phyloP scores from a whole-genome alignment of 2,888 invertebrate species.

The Melipona beecheii region DNA sequence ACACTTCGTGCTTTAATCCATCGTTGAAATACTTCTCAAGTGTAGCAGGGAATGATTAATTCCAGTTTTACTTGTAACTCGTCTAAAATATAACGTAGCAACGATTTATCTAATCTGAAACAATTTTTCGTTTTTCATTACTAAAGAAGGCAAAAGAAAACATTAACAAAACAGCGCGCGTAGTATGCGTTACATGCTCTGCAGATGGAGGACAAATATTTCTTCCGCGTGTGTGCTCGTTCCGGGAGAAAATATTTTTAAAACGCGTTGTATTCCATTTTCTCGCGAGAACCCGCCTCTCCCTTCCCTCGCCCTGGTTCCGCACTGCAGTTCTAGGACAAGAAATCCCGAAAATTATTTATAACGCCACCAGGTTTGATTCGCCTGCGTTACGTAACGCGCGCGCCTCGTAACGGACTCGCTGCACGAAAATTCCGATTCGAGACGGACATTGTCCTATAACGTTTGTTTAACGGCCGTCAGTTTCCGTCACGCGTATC shows the following conservation, averaged over 20 bases:
- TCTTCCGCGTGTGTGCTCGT: neutral
- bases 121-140: too few relatives aligned
- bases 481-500: constrained; percentile 51
- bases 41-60: too few relatives aligned
- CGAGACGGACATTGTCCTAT: constrained; percentile 48
- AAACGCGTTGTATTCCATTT: neutral
- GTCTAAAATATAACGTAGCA: too few relatives aligned
- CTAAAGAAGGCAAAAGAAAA: neutral
- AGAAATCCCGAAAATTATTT: constrained; percentile 47
- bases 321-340: neutral
- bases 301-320: neutral
- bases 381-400: constrained; percentile 21
- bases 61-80: too few relatives aligned
- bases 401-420: neutral
- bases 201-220: neutral
- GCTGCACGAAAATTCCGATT: constrained; percentile 37
- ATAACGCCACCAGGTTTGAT: constrained; percentile 27
- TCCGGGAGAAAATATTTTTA: neutral
- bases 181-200: neutral
- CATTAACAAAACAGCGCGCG: neutral
- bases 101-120: too few relatives aligned
- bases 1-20: too few relatives aligned
- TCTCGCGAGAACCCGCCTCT: neutral
- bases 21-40: too few relatives aligned
- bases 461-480: constrained; percentile 50